These are phyloP conservation scores for Amblyopsis rosae DNA, from an alignment of 2,113 vertebrate species.

Conservation along the genomic window DNA sequence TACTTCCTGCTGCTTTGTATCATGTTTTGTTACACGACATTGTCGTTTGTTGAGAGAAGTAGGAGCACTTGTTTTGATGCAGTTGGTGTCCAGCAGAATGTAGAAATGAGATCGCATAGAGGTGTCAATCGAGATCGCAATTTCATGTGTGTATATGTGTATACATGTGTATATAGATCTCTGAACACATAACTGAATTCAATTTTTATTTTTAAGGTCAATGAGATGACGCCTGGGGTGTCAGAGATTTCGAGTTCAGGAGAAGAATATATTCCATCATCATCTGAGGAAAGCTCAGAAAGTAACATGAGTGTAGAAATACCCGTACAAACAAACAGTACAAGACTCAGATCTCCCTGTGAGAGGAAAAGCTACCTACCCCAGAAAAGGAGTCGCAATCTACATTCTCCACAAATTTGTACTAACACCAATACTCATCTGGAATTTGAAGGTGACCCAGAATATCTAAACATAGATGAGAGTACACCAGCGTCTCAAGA, in stretches of 20 bases:
- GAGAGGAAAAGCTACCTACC: background rate
- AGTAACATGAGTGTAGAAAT: background rate
- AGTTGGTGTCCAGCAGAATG: too few species aligned
- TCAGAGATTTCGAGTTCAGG: slow-evolving; percentile 20
- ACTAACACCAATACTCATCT: background rate
- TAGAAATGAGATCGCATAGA: too few species aligned
- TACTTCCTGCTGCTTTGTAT: too few species aligned
- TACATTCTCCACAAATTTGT: background rate
- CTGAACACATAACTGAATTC: background rate
- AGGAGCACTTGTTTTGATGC: too few species aligned
- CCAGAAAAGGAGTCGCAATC: too few species aligned
- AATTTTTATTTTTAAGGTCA: background rate
- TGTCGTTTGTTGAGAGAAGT: too few species aligned
- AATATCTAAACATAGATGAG: slow-evolving; percentile 8
- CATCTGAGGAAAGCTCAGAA: slow-evolving; percentile 19
- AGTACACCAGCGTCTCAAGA: background rate
- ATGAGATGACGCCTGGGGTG: slow-evolving; percentile 2
- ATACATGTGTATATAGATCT: too few species aligned
- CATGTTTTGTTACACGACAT: too few species aligned
- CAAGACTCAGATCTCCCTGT: background rate
- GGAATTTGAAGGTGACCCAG: background rate
- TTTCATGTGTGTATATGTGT: too few species aligned
- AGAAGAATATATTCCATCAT: slow-evolving; percentile 23
- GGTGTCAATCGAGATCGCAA: too few species aligned
- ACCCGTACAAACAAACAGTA: background rate